A percentile compares a stretch with the other conserved stretches of the same genome.
Conservation (phyloP, 1,140 invertebrate genomes). For the Zeugodacus cucurbitae region DNA sequence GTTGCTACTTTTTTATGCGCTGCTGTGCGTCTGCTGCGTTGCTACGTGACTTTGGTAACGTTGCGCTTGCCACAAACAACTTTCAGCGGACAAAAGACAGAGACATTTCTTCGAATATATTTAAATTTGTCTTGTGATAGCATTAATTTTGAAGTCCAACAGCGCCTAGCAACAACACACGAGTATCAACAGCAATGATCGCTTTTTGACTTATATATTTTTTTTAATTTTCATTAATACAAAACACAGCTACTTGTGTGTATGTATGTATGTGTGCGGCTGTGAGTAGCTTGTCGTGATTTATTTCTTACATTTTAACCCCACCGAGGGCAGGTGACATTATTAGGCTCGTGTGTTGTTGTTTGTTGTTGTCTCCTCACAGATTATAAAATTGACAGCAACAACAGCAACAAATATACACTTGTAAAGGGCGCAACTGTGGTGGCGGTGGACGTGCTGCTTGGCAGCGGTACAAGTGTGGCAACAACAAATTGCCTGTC, state of each 20-base stretch:
- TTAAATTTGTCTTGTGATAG: neutral
- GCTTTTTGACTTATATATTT: neutral
- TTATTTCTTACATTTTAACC: slow-evolving; percentile 27
- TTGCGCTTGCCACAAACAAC: neutral
- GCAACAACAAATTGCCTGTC: neutral
- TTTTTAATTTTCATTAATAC: neutral
- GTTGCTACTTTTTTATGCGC: neutral
- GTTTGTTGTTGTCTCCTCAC: neutral
- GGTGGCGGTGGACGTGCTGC: neutral
- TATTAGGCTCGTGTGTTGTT: neutral
- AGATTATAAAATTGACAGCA: neutral
- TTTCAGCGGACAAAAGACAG: neutral
- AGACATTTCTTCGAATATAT: neutral
- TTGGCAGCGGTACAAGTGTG: neutral
- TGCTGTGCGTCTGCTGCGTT: neutral
- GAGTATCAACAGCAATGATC: neutral
- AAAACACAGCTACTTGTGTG: neutral
- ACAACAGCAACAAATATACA: neutral
- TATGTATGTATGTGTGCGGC: neutral
- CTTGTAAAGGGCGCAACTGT: no score
- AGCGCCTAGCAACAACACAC: neutral
- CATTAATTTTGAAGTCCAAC: no score
- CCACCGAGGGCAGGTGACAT: neutral
- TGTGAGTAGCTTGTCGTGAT: neutral
- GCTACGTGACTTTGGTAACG: neutral